phyloP scores from a whole-genome alignment of 2,888 invertebrate species.

The Aelia acuminata region DNA sequence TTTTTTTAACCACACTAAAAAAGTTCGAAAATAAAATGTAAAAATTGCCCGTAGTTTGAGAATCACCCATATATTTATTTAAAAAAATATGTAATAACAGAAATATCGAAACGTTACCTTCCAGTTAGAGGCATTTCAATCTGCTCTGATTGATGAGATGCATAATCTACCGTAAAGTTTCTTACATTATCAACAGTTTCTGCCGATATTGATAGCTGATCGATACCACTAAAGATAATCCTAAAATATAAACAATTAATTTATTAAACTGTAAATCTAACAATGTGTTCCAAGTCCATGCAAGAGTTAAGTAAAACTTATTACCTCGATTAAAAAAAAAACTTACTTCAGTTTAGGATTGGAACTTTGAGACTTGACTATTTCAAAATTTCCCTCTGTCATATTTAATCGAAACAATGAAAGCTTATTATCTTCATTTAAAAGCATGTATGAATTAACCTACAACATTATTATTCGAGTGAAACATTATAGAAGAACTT shows the following conservation, averaged over 20 bases:
- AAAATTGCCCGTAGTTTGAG: no score
- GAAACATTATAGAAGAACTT: no score
- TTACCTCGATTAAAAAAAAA: neutral
- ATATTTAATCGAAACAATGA: neutral
- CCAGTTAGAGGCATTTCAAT: neutral
- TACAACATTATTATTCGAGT: neutral
- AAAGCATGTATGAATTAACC: slow-evolving; percentile 52
- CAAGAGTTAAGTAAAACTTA: no score
- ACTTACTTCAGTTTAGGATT: slow-evolving; percentile 56
- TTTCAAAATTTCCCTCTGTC: slow-evolving; percentile 35
- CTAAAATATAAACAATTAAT: neutral
- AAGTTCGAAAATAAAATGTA: no score
- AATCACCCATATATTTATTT: no score
- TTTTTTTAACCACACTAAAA: no score
- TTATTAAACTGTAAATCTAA: neutral
- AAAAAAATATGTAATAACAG: neutral
- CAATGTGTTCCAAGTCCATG: no score
- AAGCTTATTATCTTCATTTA: neutral
- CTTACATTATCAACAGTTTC: slow-evolving; percentile 1
- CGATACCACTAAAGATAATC: neutral
- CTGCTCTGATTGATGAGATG: neutral
- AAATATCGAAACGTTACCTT: neutral
- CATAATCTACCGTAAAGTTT: neutral
- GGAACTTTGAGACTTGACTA: slow-evolving; percentile 5
- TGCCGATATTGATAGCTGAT: neutral